These are phyloP conservation scores for Apamea crenata DNA, from an alignment of 2,888 invertebrate species.

Conservation along the genomic window DNA sequence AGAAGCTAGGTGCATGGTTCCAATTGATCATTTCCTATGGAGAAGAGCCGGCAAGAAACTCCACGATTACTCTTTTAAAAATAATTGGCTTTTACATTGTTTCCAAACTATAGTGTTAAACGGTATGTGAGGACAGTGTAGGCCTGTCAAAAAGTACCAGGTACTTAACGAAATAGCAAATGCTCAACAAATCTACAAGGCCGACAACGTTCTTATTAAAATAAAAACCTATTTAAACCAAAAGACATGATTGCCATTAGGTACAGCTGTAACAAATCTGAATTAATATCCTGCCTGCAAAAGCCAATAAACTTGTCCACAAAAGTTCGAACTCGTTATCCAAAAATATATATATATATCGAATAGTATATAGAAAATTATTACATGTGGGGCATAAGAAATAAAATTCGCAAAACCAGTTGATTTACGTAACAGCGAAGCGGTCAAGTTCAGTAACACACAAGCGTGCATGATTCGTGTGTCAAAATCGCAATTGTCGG, in stretches of 20 bases:
- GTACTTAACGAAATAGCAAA: background rate
- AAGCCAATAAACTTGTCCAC: background rate
- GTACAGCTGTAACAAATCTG: background rate
- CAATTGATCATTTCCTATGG: background rate
- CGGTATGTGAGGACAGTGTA: background rate
- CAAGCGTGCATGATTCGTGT: constrained; percentile 34
- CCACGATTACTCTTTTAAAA: background rate
- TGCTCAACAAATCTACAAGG: background rate
- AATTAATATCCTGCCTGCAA: background rate
- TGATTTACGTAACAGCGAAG: constrained; percentile 53
- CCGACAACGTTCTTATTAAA: background rate
- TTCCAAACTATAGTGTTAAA: background rate
- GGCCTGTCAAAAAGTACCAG: background rate
- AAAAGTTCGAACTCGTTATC: constrained; percentile 1
- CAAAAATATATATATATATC: background rate
- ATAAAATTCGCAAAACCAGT: constrained; percentile 59
- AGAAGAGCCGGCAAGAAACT: background rate
- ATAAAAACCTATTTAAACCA: background rate
- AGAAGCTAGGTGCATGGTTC: background rate
- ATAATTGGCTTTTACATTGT: background rate
- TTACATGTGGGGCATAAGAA: constrained; percentile 2
- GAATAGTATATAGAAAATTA: background rate
- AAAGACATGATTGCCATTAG: background rate
- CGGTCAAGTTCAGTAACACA: constrained; percentile 69
- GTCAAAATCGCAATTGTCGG: constrained; percentile 42